Evolutionary conservation across 2,888 invertebrate genomes (phyloP).

Genomic region (Cheilosia urbana): DNA sequence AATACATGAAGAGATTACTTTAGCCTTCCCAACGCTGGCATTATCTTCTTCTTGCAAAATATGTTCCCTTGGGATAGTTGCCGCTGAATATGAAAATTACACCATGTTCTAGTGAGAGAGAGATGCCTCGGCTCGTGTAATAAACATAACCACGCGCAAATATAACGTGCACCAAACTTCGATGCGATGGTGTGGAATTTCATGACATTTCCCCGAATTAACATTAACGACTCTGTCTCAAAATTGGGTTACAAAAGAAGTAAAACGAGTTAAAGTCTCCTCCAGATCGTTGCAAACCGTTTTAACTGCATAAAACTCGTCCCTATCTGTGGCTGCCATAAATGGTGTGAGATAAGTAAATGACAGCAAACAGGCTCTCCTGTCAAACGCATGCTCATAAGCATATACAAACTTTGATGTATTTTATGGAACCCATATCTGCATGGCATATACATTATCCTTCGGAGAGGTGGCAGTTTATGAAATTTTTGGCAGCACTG

Average conservation of each 20-base stretch:
- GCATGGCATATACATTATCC: conserved; percentile 22
- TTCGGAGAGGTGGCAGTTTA: neutral
- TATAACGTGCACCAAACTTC: conserved; percentile 28
- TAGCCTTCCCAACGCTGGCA: neutral
- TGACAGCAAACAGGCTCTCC: conserved; percentile 5
- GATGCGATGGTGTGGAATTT: neutral
- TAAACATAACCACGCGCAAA: conserved; percentile 7
- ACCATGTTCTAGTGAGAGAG: neutral
- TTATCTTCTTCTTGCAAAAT: neutral
- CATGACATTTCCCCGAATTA: neutral
- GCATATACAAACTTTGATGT: neutral
- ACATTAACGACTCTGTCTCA: neutral
- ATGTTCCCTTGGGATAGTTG: conserved; percentile 2
- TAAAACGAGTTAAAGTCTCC: conserved; percentile 9
- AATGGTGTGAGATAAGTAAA: conserved; percentile 9
- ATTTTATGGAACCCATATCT: conserved; percentile 10
- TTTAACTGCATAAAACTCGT: neutral
- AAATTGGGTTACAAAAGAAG: conserved; percentile 26
- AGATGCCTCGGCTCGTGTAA: neutral
- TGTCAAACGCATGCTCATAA: conserved; percentile 11
- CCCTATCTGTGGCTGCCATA: neutral
- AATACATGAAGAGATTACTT: too few species aligned
- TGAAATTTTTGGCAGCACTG: neutral
- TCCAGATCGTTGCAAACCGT: conserved; percentile 8
- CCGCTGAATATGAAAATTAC: neutral